Percentiles rank a stretch among this genome's conserved stretches.
These are phyloP conservation scores for Psilanteris sp. DNA, from an alignment of 1,140 invertebrate species.

Conservation along the genomic window DNA sequence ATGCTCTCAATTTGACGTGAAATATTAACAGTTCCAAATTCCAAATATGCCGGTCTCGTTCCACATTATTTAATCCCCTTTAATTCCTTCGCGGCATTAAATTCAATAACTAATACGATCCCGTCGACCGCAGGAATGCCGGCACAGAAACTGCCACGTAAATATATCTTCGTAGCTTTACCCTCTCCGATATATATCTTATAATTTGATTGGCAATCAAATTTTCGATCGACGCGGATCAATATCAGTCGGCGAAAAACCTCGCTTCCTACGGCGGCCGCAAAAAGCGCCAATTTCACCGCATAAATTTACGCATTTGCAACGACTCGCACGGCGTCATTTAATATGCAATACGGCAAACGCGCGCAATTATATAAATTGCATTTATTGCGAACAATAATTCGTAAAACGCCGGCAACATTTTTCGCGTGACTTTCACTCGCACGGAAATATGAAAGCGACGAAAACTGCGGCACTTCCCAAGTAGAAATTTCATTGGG, in stretches of 20 bases:
- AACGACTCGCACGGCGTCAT: no score
- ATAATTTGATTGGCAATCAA: background rate
- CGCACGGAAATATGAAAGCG: conserved; percentile 28
- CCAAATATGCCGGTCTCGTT: no score
- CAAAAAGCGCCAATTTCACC: conserved; percentile 19
- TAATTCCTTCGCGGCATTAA: no score
- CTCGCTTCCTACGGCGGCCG: conserved; percentile 1
- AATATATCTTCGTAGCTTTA: no score
- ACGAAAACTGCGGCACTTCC: conserved; percentile 37
- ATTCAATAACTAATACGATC: no score
- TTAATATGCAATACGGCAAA: conserved; percentile 3
- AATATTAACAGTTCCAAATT: no score
- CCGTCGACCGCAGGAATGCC: no score
- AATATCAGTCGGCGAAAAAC: conserved; percentile 3
- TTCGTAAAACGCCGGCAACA: conserved; percentile 14
- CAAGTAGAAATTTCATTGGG: no score
- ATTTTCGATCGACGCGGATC: conserved; percentile 6
- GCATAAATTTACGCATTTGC: conserved; percentile 16
- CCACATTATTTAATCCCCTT: no score
- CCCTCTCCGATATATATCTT: no score
- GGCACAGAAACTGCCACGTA: no score
- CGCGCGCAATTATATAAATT: conserved; percentile 35
- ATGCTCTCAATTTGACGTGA: no score
- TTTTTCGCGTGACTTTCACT: conserved; percentile 53
- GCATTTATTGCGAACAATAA: conserved; percentile 34